Base-by-base conservation (phyloP, 2,797 vertebrate genomes). In the Danio choprae region DNA sequence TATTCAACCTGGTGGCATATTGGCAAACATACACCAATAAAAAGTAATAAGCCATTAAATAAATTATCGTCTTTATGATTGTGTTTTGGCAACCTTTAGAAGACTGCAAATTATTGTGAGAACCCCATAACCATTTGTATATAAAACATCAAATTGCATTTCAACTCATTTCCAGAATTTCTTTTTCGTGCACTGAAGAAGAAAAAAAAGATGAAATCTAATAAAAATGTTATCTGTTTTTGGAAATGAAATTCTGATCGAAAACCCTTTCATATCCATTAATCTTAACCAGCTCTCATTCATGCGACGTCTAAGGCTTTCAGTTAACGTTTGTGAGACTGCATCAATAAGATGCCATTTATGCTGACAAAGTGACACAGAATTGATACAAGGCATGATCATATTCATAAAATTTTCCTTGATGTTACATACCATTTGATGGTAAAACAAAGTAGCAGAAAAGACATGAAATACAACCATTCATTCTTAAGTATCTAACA, bases 391-490 rank as follows among this genome's bases (percentile, higher is more conserved):
- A 71, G 77, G 44, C 46, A 51, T 40, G 38, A 62, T 73, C 41
- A 16, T 77, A 29, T 65, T 50, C 20, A 56, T 80, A 73, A 58
- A 79, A 73, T 80, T 48, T n/a, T 79, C 67, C 67, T 80, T 65
- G 48, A 73, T 64, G 56, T 80, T 56, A 73, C 51, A 73, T 69
- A 65, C 70, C 70, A 80, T 80, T 74, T 74, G 78, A 74, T 74
- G 60, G 70, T 64, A 65, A 73, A 80, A 80, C 15, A 11, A 80
- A 80, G 69, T 64, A 73, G 51, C 69, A 71, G 77, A 72, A 72
- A 79, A 71, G 7, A 71, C 56, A 71, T 71, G 38, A 63, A 79
- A 79, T 71, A 79, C 77, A 79, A 63, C 56, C 58, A 55, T 63
- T 29, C 56, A 53, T 43, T 79, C 58, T 13, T 53, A 72, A 79